Base-by-base conservation (phyloP, 2,888 invertebrate genomes). In the Resseliella maxima region DNA sequence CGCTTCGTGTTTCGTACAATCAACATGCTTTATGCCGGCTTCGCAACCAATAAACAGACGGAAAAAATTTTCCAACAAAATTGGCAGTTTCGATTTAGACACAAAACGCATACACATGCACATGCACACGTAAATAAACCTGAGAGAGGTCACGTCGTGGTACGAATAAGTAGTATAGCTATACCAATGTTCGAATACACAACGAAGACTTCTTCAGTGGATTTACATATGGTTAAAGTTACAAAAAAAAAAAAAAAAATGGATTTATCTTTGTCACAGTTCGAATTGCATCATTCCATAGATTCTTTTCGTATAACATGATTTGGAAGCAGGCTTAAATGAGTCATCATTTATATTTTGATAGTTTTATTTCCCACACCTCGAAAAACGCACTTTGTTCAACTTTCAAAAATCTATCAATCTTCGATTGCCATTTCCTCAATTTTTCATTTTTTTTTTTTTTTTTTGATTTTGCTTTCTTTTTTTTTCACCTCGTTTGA, bases 61-160 rank as follows among this genome's bases (percentile, higher is more conserved):
- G 50, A 50, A 24, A n/a, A n/a, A 59, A 59, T 24, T 59, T 15
- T 15, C 2, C 46, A 50, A 59, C 72, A 59, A n/a, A n/a, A n/a
- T n/a, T n/a, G n/a, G n/a, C n/a, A n/a, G n/a, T n/a, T n/a, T n/a
- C n/a, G n/a, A n/a, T n/a, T n/a, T n/a, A n/a, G n/a, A n/a, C 59
- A 59, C 24, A 59, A 50, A 50, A 50, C 18, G 8, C 46, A 50
- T 18, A 50, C 18, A 50, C 46, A 50, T 24, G 24, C 59, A 24
- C 59, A 59, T 24, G 2, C n/a, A 59, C n/a, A 59, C 59, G 24
- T 21, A 50, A 50, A 59, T 24, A 72, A 31, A 72, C 72, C 31
- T 2, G 72, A 72, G 72, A 72, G 31, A 72, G 72, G 72, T 72
- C 72, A 31, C 72, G 31, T 31, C 72, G 31, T 72, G 72, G 72